phyloP scores from a whole-genome alignment of 2,113 vertebrate genomes.

The Rhipidura dahli region DNA sequence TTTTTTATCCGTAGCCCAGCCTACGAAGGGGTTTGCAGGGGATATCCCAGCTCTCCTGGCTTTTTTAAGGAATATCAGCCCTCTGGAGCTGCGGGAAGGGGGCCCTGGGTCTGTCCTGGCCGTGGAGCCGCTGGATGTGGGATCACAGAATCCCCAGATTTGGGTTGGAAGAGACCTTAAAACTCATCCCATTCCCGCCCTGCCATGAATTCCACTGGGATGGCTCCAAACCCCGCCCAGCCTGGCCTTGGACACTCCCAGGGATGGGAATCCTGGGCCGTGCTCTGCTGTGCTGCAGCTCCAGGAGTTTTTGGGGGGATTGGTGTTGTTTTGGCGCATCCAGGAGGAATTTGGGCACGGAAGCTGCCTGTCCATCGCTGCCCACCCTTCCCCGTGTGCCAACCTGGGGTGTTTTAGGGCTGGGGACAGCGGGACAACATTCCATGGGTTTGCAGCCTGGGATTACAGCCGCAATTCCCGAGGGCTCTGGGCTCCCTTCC shows the following conservation, averaged over 20 bases:
- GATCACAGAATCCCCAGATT: fast-evolving
- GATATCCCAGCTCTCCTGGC: fast-evolving
- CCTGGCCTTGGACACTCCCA: neutral
- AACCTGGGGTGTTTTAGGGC: fast-evolving
- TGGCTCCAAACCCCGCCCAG: neutral
- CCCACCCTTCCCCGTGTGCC: fast-evolving
- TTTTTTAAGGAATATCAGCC: neutral
- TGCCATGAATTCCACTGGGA: neutral
- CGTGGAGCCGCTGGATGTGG: fast-evolving
- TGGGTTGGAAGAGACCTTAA: too few species aligned
- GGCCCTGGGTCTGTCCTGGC: neutral
- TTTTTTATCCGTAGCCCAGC: fast-evolving
- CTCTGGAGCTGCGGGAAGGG: neutral
- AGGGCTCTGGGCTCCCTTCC: neutral
- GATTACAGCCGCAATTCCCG: fast-evolving
- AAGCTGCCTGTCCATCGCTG: fast-evolving
- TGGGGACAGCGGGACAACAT: fast-evolving
- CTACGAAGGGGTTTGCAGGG: too few species aligned
- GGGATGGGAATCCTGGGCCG: neutral
- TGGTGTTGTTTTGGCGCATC: fast-evolving
- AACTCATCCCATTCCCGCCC: neutral
- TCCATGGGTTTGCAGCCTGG: fast-evolving
- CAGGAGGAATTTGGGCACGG: fast-evolving
- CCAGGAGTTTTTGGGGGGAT: fast-evolving
- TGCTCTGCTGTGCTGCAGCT: neutral